Base-by-base conservation (phyloP, 2,888 invertebrate species). In the Steinernema carpocapsae region DNA sequence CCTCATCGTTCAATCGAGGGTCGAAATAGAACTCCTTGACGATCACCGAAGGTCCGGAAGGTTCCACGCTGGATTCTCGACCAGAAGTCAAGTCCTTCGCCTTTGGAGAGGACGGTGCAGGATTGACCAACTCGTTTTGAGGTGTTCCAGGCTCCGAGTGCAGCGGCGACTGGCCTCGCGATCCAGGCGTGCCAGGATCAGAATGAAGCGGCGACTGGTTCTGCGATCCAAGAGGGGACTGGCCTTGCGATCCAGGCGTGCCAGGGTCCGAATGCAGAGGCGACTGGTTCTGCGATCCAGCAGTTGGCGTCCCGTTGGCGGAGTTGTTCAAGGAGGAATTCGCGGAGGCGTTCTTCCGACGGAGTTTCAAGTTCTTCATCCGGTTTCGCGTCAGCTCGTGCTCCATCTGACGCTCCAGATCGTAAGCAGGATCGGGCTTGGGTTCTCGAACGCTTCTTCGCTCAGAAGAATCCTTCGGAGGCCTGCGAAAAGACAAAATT, bases 401-500 rank as follows among this genome's bases (percentile, higher is more conserved):
- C 71, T 83, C 83, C 76, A 81, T 75, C 71, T 81, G 79, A 45
- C 82, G 81, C 72, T 83, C 82, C 12, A 79, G 76, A 26, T 78
- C 78, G 78, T 78, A 80, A 22, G 22, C 19, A 1, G n/a, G 17
- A 2, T 48, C 48, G 48, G n/a, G 48, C 17, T 48, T 48, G 4
- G 48, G n/a, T 22, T 56, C 19, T 14, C 14, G 56, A 4, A 6
- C 22, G 24, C 24, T 12, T 22, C 22, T 22, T 7, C 22, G 26
- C 56, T 22, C 22, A 4, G 7, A 19, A 10, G 56, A 17, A 19
- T 24, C 19, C 12, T 3, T 56, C 24, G 10, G 26, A 56, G 26
- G 4, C 56, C 48, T 17, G 3, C 3, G 14, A 7, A 14, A 48
- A 14, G 3, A 19, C 19, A 48, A 14, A 14, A 48, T 19, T 4